Evolutionary conservation across 2,113 vertebrate species (phyloP).

Genomic region (Thamnaconus septentrionalis): DNA sequence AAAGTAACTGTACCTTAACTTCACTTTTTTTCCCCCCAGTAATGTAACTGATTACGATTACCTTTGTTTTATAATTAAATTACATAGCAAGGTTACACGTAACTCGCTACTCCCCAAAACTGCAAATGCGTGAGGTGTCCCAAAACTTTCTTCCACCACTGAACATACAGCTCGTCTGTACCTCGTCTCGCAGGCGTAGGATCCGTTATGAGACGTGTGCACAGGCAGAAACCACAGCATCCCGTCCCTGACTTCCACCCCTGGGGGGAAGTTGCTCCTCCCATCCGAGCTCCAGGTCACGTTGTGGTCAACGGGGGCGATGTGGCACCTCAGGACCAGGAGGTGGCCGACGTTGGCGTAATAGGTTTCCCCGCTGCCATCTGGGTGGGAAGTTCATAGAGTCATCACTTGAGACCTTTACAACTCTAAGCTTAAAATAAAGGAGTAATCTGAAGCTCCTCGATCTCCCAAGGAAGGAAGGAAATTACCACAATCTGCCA

Average conservation of each 20-base stretch:
- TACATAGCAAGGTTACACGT: no score
- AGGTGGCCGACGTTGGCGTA: conserved; percentile 47
- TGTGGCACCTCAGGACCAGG: conserved; percentile 50
- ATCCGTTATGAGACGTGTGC: conserved; percentile 52
- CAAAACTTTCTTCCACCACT: no score
- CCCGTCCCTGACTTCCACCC: conserved; percentile 47
- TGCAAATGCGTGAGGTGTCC: no score
- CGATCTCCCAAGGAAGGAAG: no score
- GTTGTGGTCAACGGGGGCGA: neutral
- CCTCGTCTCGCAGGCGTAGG: conserved; percentile 68
- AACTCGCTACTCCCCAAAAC: no score
- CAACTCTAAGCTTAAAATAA: neutral
- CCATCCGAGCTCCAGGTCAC: conserved; percentile 58
- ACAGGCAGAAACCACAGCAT: conserved; percentile 66
- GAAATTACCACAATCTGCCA: no score
- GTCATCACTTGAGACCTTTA: neutral
- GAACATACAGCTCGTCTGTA: conserved; percentile 15
- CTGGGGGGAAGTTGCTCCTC: conserved; percentile 12
- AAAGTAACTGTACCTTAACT: no score
- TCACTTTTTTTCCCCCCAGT: no score
- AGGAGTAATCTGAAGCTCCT: no score
- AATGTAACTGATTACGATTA: no score
- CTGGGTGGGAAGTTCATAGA: conserved; percentile 24
- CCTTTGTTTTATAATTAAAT: no score
- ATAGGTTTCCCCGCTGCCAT: conserved; percentile 35